Evolutionary conservation across 2,888 invertebrate genomes (phyloP).

Genomic region (Pardosa pseudoannulata): DNA sequence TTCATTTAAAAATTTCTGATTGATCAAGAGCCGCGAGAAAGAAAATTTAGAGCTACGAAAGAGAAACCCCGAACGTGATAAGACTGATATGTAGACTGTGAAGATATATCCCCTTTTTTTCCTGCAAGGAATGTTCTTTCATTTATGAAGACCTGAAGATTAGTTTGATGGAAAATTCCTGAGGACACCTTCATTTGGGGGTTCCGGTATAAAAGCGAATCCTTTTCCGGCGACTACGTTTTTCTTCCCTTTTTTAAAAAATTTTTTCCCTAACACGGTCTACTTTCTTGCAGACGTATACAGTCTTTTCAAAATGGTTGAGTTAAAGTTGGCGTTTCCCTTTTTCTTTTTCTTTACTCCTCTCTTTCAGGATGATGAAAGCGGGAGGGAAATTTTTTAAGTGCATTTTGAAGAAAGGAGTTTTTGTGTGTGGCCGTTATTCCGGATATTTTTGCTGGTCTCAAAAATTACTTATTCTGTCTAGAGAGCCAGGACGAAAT

Average conservation of each 20-base stretch:
- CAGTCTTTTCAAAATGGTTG: slow-evolving; percentile 61
- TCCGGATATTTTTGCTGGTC: not conserved
- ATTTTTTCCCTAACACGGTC: not conserved
- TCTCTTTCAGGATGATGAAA: slow-evolving; percentile 24
- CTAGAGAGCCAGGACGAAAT: too few species aligned
- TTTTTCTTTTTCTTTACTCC: slow-evolving; percentile 7
- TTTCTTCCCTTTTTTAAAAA: too few species aligned
- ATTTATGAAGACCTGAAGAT: slow-evolving; percentile 66
- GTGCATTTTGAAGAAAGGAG: not conserved
- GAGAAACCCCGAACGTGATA: slow-evolving; percentile 48
- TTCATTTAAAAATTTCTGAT: slow-evolving; percentile 43
- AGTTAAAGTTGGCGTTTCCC: slow-evolving; percentile 65
- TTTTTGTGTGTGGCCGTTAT: not conserved
- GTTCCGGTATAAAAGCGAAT: slow-evolving; percentile 56
- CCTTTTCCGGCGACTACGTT: too few species aligned
- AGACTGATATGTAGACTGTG: slow-evolving; percentile 60
- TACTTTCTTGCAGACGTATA: slow-evolving; percentile 20
- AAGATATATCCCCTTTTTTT: slow-evolving; percentile 9
- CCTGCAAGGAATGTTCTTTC: slow-evolving; percentile 69
- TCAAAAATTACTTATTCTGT: not conserved
- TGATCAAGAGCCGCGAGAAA: slow-evolving; percentile 32
- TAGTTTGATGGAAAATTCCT: too few species aligned
- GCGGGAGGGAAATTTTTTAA: not conserved
- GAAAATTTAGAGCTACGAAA: not conserved
- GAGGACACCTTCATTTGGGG: slow-evolving; percentile 72